These are phyloP conservation scores for Cryptus viduatorius DNA, from an alignment of 2,888 invertebrate genomes.

Conservation along the genomic window DNA sequence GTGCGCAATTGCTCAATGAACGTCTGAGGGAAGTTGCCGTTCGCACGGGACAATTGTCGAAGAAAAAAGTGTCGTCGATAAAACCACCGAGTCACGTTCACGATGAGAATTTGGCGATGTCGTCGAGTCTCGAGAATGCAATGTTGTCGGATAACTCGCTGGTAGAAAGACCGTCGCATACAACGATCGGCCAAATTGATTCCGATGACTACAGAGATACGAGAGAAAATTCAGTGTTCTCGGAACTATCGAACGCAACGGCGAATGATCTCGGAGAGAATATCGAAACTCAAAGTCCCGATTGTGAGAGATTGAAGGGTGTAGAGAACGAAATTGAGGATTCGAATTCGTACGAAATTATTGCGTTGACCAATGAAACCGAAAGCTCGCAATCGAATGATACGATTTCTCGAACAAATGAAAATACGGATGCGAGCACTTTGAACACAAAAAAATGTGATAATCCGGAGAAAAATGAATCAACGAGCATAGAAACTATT, in stretches of 20 bases:
- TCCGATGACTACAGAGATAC: slow-evolving; percentile 5
- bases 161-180: not conserved
- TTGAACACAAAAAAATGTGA: not conserved
- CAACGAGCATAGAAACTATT: slow-evolving; percentile 13
- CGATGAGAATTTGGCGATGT: slow-evolving; percentile 2
- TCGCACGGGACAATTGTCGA: slow-evolving; percentile 79
- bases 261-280: slow-evolving; percentile 13
- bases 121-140: slow-evolving; percentile 18
- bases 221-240: slow-evolving; percentile 21
- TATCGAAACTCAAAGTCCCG: not conserved
- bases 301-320: slow-evolving; percentile 1
- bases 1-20: slow-evolving; percentile 79
- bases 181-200: slow-evolving; percentile 35
- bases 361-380: not conserved
- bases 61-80: slow-evolving; percentile 72
- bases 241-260: slow-evolving; percentile 14
- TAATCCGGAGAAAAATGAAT: not conserved
- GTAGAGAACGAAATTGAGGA: slow-evolving; percentile 11
- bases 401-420: not conserved
- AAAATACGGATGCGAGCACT: not conserved
- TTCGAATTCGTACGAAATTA: not conserved
- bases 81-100: not conserved
- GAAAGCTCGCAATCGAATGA: not conserved
- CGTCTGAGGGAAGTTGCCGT: slow-evolving; percentile 80
- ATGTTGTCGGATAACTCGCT: slow-evolving; percentile 11